phyloP scores from a whole-genome alignment of 2,888 invertebrate genomes.

The Conus canariensis region DNA sequence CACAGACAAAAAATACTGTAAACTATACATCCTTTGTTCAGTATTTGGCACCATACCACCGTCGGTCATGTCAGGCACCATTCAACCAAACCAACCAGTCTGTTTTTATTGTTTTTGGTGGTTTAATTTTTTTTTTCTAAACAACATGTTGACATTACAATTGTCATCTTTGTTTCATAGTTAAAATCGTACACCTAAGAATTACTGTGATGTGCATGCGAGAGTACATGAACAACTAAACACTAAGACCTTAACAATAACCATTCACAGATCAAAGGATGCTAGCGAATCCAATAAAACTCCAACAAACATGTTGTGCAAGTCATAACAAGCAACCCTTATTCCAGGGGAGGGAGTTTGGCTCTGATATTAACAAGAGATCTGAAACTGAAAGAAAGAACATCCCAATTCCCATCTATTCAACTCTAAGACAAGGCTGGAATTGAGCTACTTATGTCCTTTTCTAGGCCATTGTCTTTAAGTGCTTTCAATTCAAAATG shows the following conservation, averaged over 20 bases:
- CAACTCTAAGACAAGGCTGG: too few relatives aligned
- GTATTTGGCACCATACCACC: background rate
- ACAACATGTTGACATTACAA: background rate
- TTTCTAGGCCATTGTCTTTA: too few relatives aligned
- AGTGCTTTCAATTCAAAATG: too few relatives aligned
- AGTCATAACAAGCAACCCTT: conserved; percentile 17
- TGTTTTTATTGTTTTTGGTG: background rate
- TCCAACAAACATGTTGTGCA: conserved; percentile 24
- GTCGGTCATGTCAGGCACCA: background rate
- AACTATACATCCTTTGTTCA: background rate
- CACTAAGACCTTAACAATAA: background rate
- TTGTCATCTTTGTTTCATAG: background rate
- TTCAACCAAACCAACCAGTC: background rate
- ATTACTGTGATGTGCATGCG: background rate
- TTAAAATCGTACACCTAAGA: background rate
- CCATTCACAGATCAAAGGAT: background rate
- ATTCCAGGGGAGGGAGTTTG: background rate
- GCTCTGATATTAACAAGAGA: background rate
- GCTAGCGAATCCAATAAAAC: background rate
- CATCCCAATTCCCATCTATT: too few relatives aligned
- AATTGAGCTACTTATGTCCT: too few relatives aligned
- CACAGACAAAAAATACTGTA: background rate
- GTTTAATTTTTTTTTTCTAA: background rate
- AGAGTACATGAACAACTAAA: background rate
- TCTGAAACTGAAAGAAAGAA: background rate